Evolutionary conservation across 1,140 invertebrate species (phyloP), one percentile per base, ranked within the genome.

Genomic region (Eumaeus atala): DNA sequence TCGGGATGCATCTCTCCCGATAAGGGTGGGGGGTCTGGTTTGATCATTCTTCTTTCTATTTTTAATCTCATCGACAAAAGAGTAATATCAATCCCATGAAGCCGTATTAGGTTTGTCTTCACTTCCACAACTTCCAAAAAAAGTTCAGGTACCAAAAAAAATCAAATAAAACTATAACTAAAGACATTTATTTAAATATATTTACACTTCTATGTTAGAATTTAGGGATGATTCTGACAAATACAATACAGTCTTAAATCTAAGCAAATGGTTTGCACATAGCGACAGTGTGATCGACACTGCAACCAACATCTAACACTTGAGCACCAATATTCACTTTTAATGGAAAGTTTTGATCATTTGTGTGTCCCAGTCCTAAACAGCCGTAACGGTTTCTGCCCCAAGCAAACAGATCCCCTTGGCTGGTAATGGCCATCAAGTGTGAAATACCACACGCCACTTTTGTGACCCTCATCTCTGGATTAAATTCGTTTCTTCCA

Each of bases 371-470:
- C 40, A 98, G 80, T 0, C 97, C 97, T 6, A 99, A 84, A 71
- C 92, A 95, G 0, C 94, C 93, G 62, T 91, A 90, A 68, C 91
- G 91, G 84, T 98, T 98, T 67, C 92, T 90, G 6, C 97, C 97
- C 97, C 97, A 99, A 70, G 92, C 94, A 68, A 93, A 98, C 1
- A 98, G 78, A 87, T 97, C 93, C 9, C 95, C 95, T 28, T 81
- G 78, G 58, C 91, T 92, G 9, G 93, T 97, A 4, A 97, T 74
- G 1, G 96, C 97, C 37, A 92, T 93, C 74, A 95, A 90, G 76
- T 96, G 92, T 64, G 90, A 92, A 42, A 97, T 88, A 0, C 97
- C 95, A 82, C 91, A 91, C 48, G 76, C 87, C 34, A 97, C 91
- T 70, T 91, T 91, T 0, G 75, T 67, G 5, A 97, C 93, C 69